Conservation (phyloP, 2,797 vertebrate species). For the Tarsius wallacei region DNA sequence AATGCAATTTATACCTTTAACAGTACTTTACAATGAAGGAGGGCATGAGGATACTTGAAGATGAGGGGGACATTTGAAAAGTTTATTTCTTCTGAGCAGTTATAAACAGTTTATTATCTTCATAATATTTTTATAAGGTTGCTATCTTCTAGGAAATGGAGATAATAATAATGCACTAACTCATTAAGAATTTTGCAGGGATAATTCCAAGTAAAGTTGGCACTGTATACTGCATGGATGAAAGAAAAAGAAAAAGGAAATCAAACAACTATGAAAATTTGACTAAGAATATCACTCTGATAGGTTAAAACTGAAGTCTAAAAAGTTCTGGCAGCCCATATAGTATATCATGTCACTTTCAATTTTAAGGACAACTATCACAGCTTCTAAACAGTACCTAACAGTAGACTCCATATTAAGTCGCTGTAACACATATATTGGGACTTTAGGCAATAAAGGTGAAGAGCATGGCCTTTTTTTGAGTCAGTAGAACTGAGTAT, state of each 20-base stretch:
- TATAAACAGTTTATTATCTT: conserved; percentile 43
- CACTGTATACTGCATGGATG: neutral
- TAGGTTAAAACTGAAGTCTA: conserved; percentile 25
- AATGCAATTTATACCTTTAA: neutral
- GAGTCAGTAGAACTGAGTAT: neutral
- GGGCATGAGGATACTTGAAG: neutral
- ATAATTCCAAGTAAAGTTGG: conserved; percentile 24
- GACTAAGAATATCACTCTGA: neutral
- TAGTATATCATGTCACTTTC: neutral
- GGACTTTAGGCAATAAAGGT: neutral
- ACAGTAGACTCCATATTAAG: neutral
- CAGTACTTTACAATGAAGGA: conserved; percentile 15
- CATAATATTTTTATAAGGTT: conserved; percentile 38
- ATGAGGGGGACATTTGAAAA: neutral
- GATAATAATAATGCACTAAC: neutral
- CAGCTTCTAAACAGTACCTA: neutral
- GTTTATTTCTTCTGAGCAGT: conserved; percentile 26
- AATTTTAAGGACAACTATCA: neutral
- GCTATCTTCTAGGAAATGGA: conserved; percentile 9
- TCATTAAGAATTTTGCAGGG: neutral
- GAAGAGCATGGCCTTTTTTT: neutral
- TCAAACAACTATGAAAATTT: neutral
- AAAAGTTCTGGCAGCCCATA: neutral
- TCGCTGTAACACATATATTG: neutral
- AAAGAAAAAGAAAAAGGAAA: neutral